Percentiles rank a stretch among this genome's conserved stretches.
Evolutionary conservation across 2,113 vertebrate species (phyloP).

Genomic region (Morphnarchus princeps): DNA sequence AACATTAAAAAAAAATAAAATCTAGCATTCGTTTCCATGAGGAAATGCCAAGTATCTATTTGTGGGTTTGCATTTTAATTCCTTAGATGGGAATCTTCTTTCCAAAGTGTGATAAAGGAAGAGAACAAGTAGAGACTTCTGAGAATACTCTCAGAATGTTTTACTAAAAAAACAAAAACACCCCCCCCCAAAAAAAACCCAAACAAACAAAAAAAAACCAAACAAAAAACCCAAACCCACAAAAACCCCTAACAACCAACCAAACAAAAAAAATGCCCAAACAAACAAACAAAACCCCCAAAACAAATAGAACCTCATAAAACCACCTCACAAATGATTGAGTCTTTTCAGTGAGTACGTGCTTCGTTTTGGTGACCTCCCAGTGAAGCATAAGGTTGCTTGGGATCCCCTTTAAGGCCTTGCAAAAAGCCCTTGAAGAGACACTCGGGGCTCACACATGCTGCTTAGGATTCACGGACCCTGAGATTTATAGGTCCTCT

Average conservation of each 20-base stretch:
- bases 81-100: background rate
- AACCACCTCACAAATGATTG: background rate
- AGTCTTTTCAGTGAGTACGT: background rate
- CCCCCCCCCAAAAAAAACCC: no score
- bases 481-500: background rate
- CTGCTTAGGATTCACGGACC: background rate
- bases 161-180: background rate
- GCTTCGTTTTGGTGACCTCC: background rate
- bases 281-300: background rate
- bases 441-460: fast-evolving
- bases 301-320: background rate
- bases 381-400: background rate
- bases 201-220: background rate
- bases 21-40: background rate
- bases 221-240: background rate
- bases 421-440: background rate
- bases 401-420: background rate
- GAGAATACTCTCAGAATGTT: background rate
- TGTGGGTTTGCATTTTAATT: background rate
- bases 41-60: background rate
- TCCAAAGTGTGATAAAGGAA: background rate
- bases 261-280: background rate
- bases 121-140: background rate
- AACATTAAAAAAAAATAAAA: background rate
- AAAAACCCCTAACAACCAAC: no score